These are phyloP conservation scores for Lordiphosa andalusiaca DNA, from an alignment of 2,888 invertebrate genomes.

Conservation along the genomic window DNA sequence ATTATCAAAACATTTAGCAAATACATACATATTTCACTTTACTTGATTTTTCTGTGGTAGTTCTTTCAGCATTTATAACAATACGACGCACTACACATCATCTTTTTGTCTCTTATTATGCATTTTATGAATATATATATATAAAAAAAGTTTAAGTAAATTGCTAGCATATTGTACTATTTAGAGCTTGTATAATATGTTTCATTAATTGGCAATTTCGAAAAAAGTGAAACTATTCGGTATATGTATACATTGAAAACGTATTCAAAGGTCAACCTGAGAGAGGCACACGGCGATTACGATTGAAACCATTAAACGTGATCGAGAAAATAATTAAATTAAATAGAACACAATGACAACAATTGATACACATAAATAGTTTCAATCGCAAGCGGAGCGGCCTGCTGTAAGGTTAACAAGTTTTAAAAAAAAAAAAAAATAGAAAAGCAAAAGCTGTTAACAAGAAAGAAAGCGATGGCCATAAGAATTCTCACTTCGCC, in stretches of 20 bases:
- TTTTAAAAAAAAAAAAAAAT: conserved; percentile 36
- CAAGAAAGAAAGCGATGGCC: conserved; percentile 31
- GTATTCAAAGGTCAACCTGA: conserved; percentile 13
- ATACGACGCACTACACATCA: conserved; percentile 37
- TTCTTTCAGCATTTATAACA: conserved; percentile 27
- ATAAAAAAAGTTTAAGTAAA: conserved; percentile 49
- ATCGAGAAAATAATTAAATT: conserved; percentile 39
- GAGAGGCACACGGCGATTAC: conserved; percentile 39
- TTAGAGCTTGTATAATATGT: conserved; percentile 44
- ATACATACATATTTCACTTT: conserved; percentile 36
- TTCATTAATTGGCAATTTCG: conserved; percentile 49
- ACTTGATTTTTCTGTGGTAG: conserved; percentile 13
- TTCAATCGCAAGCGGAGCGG: conserved; percentile 44
- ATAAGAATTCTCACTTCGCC: neutral
- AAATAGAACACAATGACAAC: conserved; percentile 49
- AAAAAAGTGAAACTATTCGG: conserved; percentile 39
- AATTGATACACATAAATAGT: conserved; percentile 34
- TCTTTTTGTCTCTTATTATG: conserved; percentile 29
- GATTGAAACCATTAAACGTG: conserved; percentile 29
- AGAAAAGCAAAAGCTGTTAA: conserved; percentile 51
- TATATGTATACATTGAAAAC: conserved; percentile 14
- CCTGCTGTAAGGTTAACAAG: conserved; percentile 22
- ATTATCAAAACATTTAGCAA: conserved; percentile 34
- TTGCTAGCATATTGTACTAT: conserved; percentile 61
- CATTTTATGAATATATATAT: conserved; percentile 24